These are phyloP conservation scores for Drosophila ironensis DNA, from an alignment of 1,140 invertebrate genomes.

Conservation along the genomic window DNA sequence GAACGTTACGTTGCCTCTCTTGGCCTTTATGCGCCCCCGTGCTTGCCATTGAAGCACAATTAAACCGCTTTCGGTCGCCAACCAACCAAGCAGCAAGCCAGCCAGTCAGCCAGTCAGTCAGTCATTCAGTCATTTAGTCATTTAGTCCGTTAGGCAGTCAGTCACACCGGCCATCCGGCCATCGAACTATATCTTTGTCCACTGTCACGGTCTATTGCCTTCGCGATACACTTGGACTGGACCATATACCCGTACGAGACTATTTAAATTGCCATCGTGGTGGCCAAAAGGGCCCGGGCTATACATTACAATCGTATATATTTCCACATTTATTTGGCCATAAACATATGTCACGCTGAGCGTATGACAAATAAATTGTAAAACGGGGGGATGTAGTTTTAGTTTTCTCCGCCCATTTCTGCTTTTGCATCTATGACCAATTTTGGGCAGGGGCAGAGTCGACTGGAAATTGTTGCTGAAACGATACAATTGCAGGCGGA, in stretches of 20 bases:
- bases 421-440: no score
- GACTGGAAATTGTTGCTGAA: no score
- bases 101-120: constrained; percentile 20
- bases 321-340: no score
- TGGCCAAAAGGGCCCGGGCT: neutral
- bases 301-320: neutral
- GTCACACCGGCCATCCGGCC: constrained; percentile 31
- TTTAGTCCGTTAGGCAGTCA: constrained; percentile 16
- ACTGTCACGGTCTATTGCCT: constrained; percentile 71
- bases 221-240: constrained; percentile 39
- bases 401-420: no score
- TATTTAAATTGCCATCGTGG: constrained; percentile 29
- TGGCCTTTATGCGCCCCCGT: constrained; percentile 27
- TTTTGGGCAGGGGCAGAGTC: no score
- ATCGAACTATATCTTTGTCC: constrained; percentile 59
- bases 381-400: no score
- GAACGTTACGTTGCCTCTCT: constrained; percentile 30
- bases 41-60: constrained; percentile 61
- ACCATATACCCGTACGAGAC: constrained; percentile 24
- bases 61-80: constrained; percentile 47
- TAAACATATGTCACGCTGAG: neutral
- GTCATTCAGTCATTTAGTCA: constrained; percentile 29
- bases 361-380: neutral
- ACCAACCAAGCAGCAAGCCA: constrained; percentile 17
- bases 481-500: no score